Base-by-base conservation (phyloP, 2,888 invertebrate genomes). In the Germaria angustata region DNA sequence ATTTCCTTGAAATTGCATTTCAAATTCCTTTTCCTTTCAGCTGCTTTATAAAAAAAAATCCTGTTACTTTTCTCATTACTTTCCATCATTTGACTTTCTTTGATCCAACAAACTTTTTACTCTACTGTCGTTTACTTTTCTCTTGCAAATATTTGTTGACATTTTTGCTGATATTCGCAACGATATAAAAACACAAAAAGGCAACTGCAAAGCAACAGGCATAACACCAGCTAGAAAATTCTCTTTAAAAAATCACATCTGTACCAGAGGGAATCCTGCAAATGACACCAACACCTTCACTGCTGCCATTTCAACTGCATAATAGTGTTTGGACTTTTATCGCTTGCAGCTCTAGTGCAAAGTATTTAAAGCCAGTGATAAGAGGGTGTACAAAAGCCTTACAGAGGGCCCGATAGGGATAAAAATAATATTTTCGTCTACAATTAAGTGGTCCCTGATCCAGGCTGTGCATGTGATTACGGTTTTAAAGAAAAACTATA, bases 141-240 rank as follows among this genome's bases (percentile, higher is more conserved):
- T 53, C 51, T 66, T 51, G 51, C 17, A 63, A 59, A 66, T 66
- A 73, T 66, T 66, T 73, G 72, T 53, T 73, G 72, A 68, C 66
- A 80, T 44, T 68, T 77, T 73, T 73, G 72, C 51, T 59, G 53
- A 61, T 66, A 24, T 68, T 80, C 22, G 49, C 66, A 78, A 46
- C n/a, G n/a, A n/a, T n/a, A n/a, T n/a, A n/a, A n/a, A 39, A 39
- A 66, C 2, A 39, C 1, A 15, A 1, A 9, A 5, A 22, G 13
- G 2, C 15, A 51, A 24, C n/a, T 15, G 13, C 17, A 9, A 20
- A 11, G 1, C 20, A 7, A 17, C n/a, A 39, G 13, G 34, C n/a
- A 28, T n/a, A n/a, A n/a, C n/a, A n/a, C n/a, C n/a, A 53, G 53
- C 13, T 44, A 66, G 11, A 51, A 66, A 51, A 32, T 49, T 71